Evolutionary conservation across 2,888 invertebrate genomes (phyloP).

Genomic region (Crocallis elinguaria): DNA sequence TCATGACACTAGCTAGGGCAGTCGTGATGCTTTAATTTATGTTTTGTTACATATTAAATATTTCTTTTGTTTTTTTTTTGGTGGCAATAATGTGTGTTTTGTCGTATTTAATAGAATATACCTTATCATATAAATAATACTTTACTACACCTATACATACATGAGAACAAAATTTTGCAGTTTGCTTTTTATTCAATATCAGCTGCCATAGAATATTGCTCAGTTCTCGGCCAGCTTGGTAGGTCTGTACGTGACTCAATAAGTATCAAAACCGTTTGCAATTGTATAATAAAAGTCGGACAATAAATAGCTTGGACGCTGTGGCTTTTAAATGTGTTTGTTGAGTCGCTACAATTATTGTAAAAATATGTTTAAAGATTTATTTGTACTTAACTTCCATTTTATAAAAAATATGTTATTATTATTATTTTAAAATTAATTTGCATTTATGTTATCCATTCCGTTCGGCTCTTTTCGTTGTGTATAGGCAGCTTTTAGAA

Average conservation of each 20-base stretch:
- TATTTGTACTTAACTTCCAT: slow-evolving; percentile 14
- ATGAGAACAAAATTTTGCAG: too few relatives aligned
- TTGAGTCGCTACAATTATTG: neutral
- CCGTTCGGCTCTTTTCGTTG: slow-evolving; percentile 45
- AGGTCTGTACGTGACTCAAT: neutral
- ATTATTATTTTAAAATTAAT: neutral
- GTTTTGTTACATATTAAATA: too few relatives aligned
- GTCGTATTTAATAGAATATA: too few relatives aligned
- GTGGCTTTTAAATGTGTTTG: neutral
- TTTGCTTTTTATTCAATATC: too few relatives aligned
- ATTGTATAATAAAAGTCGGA: slow-evolving; percentile 6
- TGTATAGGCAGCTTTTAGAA: slow-evolving; percentile 50
- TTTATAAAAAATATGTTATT: neutral
- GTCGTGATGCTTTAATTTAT: too few relatives aligned
- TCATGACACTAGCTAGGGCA: too few relatives aligned
- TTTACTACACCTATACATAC: too few relatives aligned
- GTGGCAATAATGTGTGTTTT: too few relatives aligned
- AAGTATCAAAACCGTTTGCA: neutral
- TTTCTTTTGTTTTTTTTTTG: too few relatives aligned
- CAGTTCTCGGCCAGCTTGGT: neutral
- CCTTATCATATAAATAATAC: too few relatives aligned
- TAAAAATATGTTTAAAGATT: neutral
- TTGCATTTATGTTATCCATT: slow-evolving; percentile 47
- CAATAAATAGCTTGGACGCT: slow-evolving; percentile 17
- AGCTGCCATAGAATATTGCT: too few relatives aligned